These are phyloP conservation scores for Propithecus coquereli DNA, from an alignment of 2,113 vertebrate genomes.

Conservation along the genomic window DNA sequence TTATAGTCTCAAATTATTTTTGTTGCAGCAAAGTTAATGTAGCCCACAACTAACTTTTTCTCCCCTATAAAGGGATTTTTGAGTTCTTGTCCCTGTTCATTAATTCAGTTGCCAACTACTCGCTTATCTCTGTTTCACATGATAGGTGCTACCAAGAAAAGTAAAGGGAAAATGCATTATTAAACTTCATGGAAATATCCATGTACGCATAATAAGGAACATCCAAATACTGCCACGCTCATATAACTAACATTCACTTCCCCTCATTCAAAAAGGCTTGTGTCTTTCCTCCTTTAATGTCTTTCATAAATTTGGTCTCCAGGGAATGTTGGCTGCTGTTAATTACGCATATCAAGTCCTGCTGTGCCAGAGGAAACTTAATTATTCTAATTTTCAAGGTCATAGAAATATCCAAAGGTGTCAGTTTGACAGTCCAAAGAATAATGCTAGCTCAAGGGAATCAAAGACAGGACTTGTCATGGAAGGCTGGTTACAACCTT, in stretches of 20 bases:
- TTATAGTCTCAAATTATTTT: background rate
- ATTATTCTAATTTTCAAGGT: slow-evolving; percentile 76
- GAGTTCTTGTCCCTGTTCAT: slow-evolving; percentile 28
- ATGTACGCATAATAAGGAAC: background rate
- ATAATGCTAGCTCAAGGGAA: slow-evolving; percentile 33
- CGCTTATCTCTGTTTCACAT: background rate
- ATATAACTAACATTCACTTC: background rate
- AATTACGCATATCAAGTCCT: slow-evolving; percentile 62
- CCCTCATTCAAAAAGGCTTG: slow-evolving; percentile 10
- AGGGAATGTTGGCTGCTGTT: slow-evolving; percentile 43
- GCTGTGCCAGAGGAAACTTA: slow-evolving; percentile 62
- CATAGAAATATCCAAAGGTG: slow-evolving; percentile 64
- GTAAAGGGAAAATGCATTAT: background rate
- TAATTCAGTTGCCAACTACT: slow-evolving; percentile 44
- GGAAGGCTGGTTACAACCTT: slow-evolving; percentile 37
- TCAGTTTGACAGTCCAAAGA: slow-evolving; percentile 45
- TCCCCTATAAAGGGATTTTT: background rate
- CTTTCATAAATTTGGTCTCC: slow-evolving; percentile 16
- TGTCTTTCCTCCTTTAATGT: slow-evolving; percentile 44
- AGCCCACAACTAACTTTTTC: background rate
- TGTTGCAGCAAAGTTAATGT: background rate
- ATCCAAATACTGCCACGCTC: background rate
- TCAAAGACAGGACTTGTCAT: background rate
- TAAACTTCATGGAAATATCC: slow-evolving; percentile 1
- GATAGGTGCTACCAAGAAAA: background rate